Conservation (phyloP, 2,113 vertebrate species). For the Mobula birostris region DNA sequence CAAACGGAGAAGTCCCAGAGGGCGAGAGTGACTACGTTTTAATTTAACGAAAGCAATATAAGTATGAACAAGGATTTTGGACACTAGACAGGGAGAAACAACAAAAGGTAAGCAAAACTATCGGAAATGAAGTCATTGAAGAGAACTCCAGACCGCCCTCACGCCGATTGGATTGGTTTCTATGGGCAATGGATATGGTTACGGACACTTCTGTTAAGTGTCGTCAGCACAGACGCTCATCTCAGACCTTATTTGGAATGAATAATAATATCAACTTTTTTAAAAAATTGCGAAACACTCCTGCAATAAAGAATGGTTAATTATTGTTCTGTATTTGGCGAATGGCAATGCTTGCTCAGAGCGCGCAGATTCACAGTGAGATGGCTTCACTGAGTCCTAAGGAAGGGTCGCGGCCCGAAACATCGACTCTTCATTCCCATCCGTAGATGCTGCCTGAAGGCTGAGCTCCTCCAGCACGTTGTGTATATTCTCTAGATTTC, state of each 20-base stretch:
- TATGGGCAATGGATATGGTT: not conserved
- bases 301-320: not conserved
- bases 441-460: no score
- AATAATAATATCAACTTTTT: not conserved
- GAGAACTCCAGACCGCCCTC: not conserved
- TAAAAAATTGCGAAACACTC: not conserved
- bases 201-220: not conserved
- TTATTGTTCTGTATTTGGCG: not conserved
- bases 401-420: no score
- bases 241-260: not conserved
- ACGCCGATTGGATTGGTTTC: not conserved
- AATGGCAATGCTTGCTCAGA: no score
- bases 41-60: not conserved
- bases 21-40: not conserved
- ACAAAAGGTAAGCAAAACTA: constrained; percentile 8
- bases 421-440: no score
- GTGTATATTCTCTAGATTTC: no score
- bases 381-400: no score
- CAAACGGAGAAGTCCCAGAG: not conserved
- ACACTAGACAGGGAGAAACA: not conserved
- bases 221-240: not conserved
- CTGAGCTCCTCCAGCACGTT: no score
- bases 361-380: no score
- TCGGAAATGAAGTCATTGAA: constrained; percentile 33
- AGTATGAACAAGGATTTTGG: not conserved